These are phyloP conservation scores for Trinectes maculatus DNA, from an alignment of 2,113 vertebrate genomes.

Conservation along the genomic window DNA sequence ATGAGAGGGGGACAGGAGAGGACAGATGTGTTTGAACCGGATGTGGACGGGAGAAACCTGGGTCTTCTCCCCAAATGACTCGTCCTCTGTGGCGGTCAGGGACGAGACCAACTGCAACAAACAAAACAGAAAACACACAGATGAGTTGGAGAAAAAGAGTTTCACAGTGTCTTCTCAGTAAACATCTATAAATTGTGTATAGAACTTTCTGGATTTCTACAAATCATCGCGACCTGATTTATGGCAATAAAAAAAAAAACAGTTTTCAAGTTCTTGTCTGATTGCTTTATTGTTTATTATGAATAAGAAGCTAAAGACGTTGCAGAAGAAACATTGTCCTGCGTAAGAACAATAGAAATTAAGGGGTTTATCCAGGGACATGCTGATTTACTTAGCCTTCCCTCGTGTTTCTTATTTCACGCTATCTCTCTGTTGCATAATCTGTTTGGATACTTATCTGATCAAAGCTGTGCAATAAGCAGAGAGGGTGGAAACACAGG, in stretches of 20 bases:
- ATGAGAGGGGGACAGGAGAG: conserved; percentile 1
- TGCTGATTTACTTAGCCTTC: conserved; percentile 35
- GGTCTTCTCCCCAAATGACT: conserved; percentile 44
- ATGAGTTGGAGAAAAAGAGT: conserved; percentile 14
- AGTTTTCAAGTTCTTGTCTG: not conserved
- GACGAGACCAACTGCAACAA: conserved; percentile 48
- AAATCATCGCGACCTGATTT: too few relatives aligned
- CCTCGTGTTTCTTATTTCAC: conserved; percentile 15
- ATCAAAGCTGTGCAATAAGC: conserved; percentile 8
- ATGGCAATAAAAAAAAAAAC: not conserved
- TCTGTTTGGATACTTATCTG: conserved; percentile 33
- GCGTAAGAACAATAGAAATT: not conserved
- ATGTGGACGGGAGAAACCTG: conserved; percentile 42
- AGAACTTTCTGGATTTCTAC: not conserved
- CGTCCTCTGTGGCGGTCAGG: conserved; percentile 31
- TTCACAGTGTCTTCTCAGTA: not conserved
- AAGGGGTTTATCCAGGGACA: conserved; percentile 32
- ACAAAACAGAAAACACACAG: conserved; percentile 13
- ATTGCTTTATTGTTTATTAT: not conserved
- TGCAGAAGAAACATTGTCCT: not conserved
- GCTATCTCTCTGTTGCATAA: conserved; percentile 40
- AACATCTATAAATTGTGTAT: not conserved
- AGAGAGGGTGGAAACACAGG: too few relatives aligned
- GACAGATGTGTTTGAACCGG: conserved; percentile 45
- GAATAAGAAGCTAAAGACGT: not conserved